A percentile compares a stretch with the other conserved stretches of the same genome.
phyloP scores from a whole-genome alignment of 64 coral and sea anemone genomes.

The Astreopora myriophthalma region DNA sequence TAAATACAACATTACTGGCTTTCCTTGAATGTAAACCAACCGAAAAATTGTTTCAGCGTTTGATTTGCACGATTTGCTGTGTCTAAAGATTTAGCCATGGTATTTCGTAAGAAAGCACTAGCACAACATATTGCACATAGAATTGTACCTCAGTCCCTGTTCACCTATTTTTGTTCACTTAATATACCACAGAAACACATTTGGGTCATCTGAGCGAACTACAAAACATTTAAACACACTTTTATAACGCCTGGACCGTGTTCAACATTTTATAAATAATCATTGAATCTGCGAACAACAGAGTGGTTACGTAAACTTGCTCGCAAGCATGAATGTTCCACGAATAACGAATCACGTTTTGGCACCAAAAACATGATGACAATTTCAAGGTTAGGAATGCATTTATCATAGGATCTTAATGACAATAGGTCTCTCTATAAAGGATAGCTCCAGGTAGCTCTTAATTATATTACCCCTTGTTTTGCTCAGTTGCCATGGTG shows the following conservation, averaged over 20 bases:
- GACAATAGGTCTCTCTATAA: neutral
- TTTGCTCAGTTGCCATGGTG: neutral
- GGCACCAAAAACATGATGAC: neutral
- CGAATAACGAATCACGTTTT: neutral
- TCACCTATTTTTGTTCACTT: neutral
- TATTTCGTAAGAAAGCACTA: no score
- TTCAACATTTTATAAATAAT: neutral
- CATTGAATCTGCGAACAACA: neutral
- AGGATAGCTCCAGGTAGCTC: neutral
- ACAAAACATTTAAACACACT: neutral
- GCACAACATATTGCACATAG: neutral
- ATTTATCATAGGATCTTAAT: neutral
- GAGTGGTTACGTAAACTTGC: neutral
- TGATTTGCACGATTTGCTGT: no score
- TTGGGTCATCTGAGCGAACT: neutral
- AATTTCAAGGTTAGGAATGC: constrained; percentile 39
- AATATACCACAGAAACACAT: neutral
- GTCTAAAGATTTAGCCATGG: no score
- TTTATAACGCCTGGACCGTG: no score
- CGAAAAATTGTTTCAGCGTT: no score
- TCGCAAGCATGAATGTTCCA: neutral
- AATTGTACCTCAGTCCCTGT: neutral
- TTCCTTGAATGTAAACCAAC: no score
- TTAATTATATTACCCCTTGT: constrained; percentile 19
- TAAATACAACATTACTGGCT: neutral